Base-by-base conservation (phyloP, 2,888 invertebrate genomes). In the Aphelenchoides bicaudatus region DNA sequence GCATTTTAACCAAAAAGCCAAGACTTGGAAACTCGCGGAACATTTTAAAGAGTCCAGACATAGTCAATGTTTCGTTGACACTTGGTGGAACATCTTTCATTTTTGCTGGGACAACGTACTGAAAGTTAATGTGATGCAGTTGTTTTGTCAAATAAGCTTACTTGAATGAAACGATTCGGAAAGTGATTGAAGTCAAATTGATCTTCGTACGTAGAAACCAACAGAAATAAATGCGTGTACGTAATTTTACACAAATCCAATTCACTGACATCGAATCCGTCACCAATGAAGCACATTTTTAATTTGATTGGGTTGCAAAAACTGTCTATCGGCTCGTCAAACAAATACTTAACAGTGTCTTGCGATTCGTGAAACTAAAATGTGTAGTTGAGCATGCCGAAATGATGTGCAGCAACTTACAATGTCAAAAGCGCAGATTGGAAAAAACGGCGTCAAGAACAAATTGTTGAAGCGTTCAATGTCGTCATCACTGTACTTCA, bases 401-500 rank as follows among this genome's bases (percentile, higher is more conserved):
- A 34, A n/a, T 34, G 34, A 10, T 10, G 34, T 10, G 34, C n/a
- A n/a, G n/a, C n/a, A 34, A 43, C 49, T 48, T 5, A 63, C 63
- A 50, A 31, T 46, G 23, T 58, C 25, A 1, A 43, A 34, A 27
- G 49, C 59, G 46, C 56, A 37, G 13, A 34, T 3, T 39, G 56
- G 56, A 28, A 63, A 59, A 2, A 19, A n/a, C 2, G 58, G 48
- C 3, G 56, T 61, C n/a, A 63, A 30, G 16, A 19, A 43, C 16
- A 65, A 16, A 38, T 60, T 60, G 30, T 50, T 43, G 16, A 63
- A 61, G 6, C 34, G 46, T 13, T 49, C 53, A 8, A 51, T 56
- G 21, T 49, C 31, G 16, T 31, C 34, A 4, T 61, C 51, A 19
- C 49, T 46, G 8, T 62, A 51, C 13, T 37, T 39, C 21, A 51